Evolutionary conservation across 2,113 vertebrate genomes (phyloP).

Genomic region (Tenrec ecaudatus): DNA sequence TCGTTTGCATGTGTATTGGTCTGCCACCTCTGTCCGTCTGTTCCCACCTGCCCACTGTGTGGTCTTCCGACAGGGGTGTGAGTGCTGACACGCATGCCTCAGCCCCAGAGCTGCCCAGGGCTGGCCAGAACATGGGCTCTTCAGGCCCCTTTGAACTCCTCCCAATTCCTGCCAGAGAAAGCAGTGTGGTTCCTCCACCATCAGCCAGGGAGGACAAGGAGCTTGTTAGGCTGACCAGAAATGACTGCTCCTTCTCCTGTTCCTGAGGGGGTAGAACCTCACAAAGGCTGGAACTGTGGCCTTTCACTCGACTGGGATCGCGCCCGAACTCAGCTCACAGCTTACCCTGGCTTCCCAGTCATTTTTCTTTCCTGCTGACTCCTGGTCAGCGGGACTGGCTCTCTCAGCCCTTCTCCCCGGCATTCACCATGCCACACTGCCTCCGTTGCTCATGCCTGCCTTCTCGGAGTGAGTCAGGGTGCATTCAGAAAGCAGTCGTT

Average conservation of each 20-base stretch:
- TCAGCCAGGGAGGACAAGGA: background rate
- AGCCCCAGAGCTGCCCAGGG: background rate
- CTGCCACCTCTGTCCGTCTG: background rate
- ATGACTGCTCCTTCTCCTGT: background rate
- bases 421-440: background rate
- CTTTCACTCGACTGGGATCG: background rate
- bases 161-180: background rate
- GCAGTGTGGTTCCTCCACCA: background rate
- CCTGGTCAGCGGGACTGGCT: background rate
- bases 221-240: background rate
- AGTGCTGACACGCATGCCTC: background rate
- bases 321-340: conserved; percentile 5
- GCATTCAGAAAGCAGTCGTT: conserved; percentile 31
- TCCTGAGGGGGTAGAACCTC: background rate
- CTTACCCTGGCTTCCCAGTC: background rate
- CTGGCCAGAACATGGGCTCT: background rate
- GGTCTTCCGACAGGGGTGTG: background rate
- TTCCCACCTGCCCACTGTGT: background rate
- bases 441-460: conserved; percentile 8
- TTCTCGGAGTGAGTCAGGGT: background rate
- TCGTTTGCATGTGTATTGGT: background rate
- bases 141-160: background rate
- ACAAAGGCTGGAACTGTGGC: background rate
- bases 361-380: background rate
- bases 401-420: conserved; percentile 20